Evolutionary conservation across 2,797 vertebrate species (phyloP), one percentile per base, ranked within the genome.

Genomic region (Schizopygopsis pylzovi): DNA sequence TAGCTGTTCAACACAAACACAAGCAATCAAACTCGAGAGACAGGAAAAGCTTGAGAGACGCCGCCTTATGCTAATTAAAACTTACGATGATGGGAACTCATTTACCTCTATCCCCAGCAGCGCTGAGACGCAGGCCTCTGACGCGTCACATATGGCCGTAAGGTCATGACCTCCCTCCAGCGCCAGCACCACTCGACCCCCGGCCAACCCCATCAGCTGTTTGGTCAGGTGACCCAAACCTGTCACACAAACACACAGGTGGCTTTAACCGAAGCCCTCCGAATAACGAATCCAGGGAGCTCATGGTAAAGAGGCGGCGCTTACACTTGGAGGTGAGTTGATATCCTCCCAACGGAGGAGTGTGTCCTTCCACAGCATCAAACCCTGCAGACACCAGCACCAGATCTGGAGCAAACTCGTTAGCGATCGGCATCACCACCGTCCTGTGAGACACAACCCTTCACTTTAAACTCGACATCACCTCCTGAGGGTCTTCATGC

Each of bases 91-190:
- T 6, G 33, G 20, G 49, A 5, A 47, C 33, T 73, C 2, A 1
- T 73, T 79, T 39, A 89, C 85, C 85, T 89, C 83, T 18, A 79
- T 85, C 39, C 73, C 85, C 67, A 87, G 70, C 12, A 89, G 41
- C 5, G 82, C 85, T 54, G 82, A 54, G 0, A 39, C 77, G 79
- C 52, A 59, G n/a, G 87, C 85, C 94, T 99, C 98, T 0, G 98
- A 99, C 79, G 98, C 98, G 8, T 99, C 98, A 0, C 98, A 99
- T 89, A 99, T 99, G 90, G 98, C 98, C 0, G 97, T 98, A 89
- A 99, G 96, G 94, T 99, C 98, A 0, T 99, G 98, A 91, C 98
- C 98, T 61, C 98, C 98, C 92, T 99, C 98, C 0, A 99, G 94
- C 54, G 97, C 98, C 87, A 99, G 94, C 39, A 99, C 95, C 0